Conservation (phyloP, 2,113 vertebrate species). For the Cephalopholis sonnerati region DNA sequence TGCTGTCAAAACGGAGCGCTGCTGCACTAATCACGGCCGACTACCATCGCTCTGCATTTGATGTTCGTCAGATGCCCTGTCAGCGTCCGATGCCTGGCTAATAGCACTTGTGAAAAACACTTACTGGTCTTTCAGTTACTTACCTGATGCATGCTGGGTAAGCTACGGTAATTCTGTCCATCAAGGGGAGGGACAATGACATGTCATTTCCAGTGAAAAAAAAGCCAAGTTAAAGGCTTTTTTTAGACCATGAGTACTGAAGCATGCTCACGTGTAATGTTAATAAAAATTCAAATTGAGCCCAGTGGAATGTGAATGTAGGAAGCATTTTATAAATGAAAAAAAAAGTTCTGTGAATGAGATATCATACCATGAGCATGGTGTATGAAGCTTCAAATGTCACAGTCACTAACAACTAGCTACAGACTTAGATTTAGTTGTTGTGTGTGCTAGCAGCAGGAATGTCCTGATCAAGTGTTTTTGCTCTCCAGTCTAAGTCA, state of each 20-base stretch:
- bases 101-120: constrained; percentile 24
- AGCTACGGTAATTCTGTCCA: constrained; percentile 1
- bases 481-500: too few relatives aligned
- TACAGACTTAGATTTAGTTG: too few relatives aligned
- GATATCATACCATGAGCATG: too few relatives aligned
- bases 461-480: too few relatives aligned
- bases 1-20: constrained; percentile 24
- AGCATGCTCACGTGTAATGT: not conserved
- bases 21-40: constrained; percentile 44
- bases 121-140: constrained; percentile 22
- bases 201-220: not conserved
- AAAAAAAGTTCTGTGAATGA: too few relatives aligned
- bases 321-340: not conserved
- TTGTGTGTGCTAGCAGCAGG: too few relatives aligned
- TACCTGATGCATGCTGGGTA: constrained; percentile 21
- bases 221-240: not conserved
- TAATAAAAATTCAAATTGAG: not conserved
- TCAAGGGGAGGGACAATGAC: not conserved
- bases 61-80: constrained; percentile 35
- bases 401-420: too few relatives aligned
- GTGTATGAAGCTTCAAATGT: too few relatives aligned
- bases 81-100: constrained; percentile 18
- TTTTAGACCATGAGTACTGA: not conserved
- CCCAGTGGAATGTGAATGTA: not conserved
- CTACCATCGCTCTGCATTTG: constrained; percentile 37